Percentiles rank a stretch among this genome's conserved stretches.
Conservation (phyloP, 1,140 invertebrate genomes). For the Bombus turneri region DNA sequence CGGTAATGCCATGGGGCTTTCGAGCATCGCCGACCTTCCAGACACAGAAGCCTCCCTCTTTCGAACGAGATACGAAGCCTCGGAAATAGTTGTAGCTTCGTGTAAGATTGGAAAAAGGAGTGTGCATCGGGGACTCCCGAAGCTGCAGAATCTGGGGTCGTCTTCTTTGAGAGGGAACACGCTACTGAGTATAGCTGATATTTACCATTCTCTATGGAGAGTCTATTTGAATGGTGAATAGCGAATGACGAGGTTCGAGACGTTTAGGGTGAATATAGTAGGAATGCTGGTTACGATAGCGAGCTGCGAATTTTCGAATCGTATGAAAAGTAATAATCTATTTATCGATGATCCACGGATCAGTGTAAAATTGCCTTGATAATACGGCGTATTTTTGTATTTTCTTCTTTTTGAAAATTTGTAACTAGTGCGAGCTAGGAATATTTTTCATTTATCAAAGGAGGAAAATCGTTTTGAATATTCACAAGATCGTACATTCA, state of each 20-base stretch:
- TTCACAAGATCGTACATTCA: background rate
- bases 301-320: background rate
- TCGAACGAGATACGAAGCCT: conserved; percentile 7
- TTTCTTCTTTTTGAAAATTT: too few species aligned
- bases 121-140: conserved; percentile 4
- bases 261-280: background rate
- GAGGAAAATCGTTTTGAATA: background rate
- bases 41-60: background rate
- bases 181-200: background rate
- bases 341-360: too few species aligned
- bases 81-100: conserved; percentile 32
- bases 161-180: conserved; percentile 10
- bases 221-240: background rate
- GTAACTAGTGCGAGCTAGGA: too few species aligned
- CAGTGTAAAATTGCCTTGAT: too few species aligned
- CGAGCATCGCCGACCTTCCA: background rate
- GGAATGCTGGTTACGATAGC: background rate
- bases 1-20: conserved; percentile 31
- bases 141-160: background rate
- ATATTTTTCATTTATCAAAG: background rate
- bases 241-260: background rate
- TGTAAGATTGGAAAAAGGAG: conserved; percentile 40
- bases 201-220: conserved; percentile 24
- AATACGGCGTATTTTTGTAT: too few species aligned
- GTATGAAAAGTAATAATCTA: too few species aligned